Conservation (phyloP, 2,888 invertebrate species). For the Lycia hirtaria region DNA sequence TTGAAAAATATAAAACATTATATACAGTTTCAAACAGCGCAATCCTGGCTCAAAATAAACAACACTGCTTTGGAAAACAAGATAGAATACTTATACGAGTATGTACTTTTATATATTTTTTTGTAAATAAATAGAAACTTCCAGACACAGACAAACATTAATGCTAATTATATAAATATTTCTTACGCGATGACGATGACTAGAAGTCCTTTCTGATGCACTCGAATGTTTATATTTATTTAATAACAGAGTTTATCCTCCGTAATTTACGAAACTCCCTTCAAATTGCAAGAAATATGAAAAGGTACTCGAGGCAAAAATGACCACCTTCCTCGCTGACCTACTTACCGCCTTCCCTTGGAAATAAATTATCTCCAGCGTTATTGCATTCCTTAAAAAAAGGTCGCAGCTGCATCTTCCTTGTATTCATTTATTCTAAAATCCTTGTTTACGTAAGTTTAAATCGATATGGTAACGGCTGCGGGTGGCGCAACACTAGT, state of each 20-base stretch:
- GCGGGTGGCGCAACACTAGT: background rate
- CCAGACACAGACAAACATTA: too few relatives aligned
- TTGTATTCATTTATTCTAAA: slow-evolving; percentile 16
- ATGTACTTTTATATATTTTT: too few relatives aligned
- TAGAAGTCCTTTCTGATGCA: too few relatives aligned
- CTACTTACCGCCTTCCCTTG: slow-evolving; percentile 5
- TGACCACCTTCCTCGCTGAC: slow-evolving; percentile 6
- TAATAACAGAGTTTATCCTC: background rate
- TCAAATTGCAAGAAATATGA: background rate
- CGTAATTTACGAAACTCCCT: background rate
- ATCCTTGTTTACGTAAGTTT: background rate
- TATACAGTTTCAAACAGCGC: too few relatives aligned
- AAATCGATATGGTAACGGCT: slow-evolving; percentile 8
- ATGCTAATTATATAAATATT: too few relatives aligned
- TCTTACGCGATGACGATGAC: too few relatives aligned
- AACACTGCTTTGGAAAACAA: too few relatives aligned
- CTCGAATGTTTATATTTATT: background rate
- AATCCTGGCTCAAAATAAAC: too few relatives aligned
- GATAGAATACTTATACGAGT: too few relatives aligned
- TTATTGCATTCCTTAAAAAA: slow-evolving; percentile 21
- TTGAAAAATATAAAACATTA: too few relatives aligned
- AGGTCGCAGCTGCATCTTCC: slow-evolving; percentile 22
- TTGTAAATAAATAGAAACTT: too few relatives aligned
- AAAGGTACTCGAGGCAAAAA: background rate
- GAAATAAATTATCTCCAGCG: slow-evolving; percentile 18